phyloP scores from a whole-genome alignment of 2,797 vertebrate species.

The Phalloptychus januarius region DNA sequence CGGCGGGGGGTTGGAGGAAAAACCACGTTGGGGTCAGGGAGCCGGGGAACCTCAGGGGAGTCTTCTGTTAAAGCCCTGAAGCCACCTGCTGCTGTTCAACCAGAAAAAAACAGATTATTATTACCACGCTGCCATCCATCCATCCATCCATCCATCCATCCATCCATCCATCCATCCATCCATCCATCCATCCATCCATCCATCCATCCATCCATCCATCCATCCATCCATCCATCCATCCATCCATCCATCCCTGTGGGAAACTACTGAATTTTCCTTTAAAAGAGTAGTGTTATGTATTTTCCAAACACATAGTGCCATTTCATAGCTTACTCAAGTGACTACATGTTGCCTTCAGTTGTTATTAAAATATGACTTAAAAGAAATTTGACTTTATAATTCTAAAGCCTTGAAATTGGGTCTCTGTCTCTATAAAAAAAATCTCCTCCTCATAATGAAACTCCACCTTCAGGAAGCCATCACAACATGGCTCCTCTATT shows the following conservation, averaged over 20 bases:
- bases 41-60: conserved; percentile 86
- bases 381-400: too few species aligned
- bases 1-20: conserved; percentile 94
- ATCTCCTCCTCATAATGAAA: too few species aligned
- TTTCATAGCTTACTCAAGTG: too few species aligned
- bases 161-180: conserved; percentile 3
- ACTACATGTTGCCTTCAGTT: too few species aligned
- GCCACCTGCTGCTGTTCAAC: conserved; percentile 66
- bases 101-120: background rate
- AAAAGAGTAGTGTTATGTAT: too few species aligned
- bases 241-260: background rate
- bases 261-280: background rate
- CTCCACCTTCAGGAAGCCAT: too few species aligned
- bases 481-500: too few species aligned
- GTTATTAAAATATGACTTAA: too few species aligned
- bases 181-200: background rate
- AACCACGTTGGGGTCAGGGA: conserved; percentile 93
- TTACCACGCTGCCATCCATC: background rate
- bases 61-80: conserved; percentile 87
- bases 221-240: background rate
- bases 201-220: too few species aligned
- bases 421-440: too few species aligned
- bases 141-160: background rate
- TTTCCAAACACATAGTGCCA: too few species aligned
- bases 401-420: too few species aligned